Evolutionary conservation across 2,113 vertebrate species (phyloP).

Genomic region (Rhizomys pruinosus): DNA sequence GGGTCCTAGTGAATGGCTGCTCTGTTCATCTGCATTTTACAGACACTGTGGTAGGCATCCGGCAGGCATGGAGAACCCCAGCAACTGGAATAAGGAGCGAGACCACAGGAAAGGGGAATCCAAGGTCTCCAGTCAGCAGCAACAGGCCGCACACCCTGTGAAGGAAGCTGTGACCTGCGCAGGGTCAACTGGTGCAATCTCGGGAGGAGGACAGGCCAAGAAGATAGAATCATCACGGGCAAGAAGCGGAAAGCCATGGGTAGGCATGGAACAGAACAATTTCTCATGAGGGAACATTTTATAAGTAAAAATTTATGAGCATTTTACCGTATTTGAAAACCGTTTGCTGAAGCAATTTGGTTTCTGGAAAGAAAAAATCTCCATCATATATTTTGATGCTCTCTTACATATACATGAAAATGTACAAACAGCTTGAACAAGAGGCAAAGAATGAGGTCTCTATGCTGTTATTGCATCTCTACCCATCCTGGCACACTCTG

Average conservation of each 20-base stretch:
- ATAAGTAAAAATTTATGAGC: not conserved
- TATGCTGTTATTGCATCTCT: not conserved
- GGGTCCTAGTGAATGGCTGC: rapidly evolving
- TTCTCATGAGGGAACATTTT: not conserved
- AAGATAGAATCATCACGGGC: rapidly evolving
- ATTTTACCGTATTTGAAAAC: slow-evolving; percentile 39
- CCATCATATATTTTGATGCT: not conserved
- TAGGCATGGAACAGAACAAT: not conserved
- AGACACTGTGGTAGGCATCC: not conserved
- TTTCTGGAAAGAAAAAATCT: not conserved
- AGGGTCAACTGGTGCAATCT: rapidly evolving
- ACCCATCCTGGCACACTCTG: rapidly evolving
- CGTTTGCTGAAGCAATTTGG: slow-evolving; percentile 45
- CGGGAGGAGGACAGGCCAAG: rapidly evolving
- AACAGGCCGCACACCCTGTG: not conserved
- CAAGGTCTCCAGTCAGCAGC: not conserved
- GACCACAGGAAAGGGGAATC: not conserved
- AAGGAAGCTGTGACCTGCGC: rapidly evolving
- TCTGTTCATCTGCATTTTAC: not conserved
- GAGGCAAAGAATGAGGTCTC: not conserved
- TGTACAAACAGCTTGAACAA: not conserved
- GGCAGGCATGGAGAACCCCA: not conserved
- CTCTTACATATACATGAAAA: not conserved
- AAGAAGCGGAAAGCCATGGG: not conserved
- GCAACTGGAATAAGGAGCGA: rapidly evolving